Base-by-base conservation (phyloP, 37 sponge, comb jelly and placozoan species). In the Axinella damicornis region DNA sequence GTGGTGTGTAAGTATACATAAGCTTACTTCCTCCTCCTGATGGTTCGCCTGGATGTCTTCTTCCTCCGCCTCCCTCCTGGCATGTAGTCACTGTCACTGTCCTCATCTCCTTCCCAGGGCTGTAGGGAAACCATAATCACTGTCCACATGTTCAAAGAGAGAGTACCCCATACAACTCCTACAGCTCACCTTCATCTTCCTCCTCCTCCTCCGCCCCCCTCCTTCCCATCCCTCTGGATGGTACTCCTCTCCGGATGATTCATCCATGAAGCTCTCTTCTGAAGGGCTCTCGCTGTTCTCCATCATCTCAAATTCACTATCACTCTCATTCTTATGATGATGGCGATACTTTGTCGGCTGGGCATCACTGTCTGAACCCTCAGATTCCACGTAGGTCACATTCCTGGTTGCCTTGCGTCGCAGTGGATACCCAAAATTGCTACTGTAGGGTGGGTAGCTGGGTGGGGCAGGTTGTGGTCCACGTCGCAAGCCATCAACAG, bases 51-150 rank as follows among this genome's bases (percentile, higher is more conserved):
- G 22, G 72, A 21, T 46, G 31, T 35, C 58, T 80, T 84, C 74
- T 56, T 73, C 41, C 69, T 61, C 52, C 78, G 25, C 28, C 41
- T 61, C 55, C 57, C 35, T 20, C 78, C 80, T n/a, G 88, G 88
- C 17, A 19, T 31, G 36, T 84, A 90, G 52, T 83, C 90, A 75
- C 79, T 70, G 55, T 77, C 90, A 84, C 90, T 83, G 46, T 41
- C 90, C 69, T 46, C 46, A 4, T 46, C 46, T 46, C 9, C 46
- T 12, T 46, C 46, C 46, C 46, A 46, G 46, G 9, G 6, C 46
- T 46, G 46, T 9, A 46, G 46, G 4, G 46, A 9, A 46, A 46
- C 4, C 46, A 46, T 46, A 46, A n/a, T n/a, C n/a, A n/a, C n/a
- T n/a, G n/a, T n/a, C n/a, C n/a, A n/a, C n/a, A n/a, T n/a, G n/a